Percentiles rank a stretch among this genome's conserved stretches.
These are phyloP conservation scores for Pterostichus niger DNA, from an alignment of 2,888 invertebrate species.

Conservation along the genomic window DNA sequence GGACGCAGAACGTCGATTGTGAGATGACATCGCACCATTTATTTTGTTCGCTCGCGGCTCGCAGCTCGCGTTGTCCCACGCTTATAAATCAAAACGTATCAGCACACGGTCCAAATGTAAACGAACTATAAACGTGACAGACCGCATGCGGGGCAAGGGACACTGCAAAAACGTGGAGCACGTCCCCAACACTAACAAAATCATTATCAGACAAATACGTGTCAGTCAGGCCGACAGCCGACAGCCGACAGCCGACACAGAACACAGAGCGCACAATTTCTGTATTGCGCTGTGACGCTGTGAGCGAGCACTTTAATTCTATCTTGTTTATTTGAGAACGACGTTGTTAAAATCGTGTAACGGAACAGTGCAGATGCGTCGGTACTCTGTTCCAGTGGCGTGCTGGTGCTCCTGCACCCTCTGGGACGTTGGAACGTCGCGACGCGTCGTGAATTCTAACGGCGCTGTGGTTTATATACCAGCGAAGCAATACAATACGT, in stretches of 20 bases:
- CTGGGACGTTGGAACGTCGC: no score
- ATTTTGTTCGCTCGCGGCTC: neutral
- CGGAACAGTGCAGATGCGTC: conserved; percentile 48
- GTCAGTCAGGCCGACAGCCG: conserved; percentile 19
- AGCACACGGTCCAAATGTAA: conserved; percentile 40
- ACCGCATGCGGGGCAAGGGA: neutral
- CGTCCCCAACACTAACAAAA: conserved; percentile 18
- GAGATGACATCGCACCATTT: conserved; percentile 38
- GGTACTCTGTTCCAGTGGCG: neutral
- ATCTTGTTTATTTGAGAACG: conserved; percentile 57
- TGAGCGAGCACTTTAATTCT: conserved; percentile 45
- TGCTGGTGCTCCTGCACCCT: neutral
- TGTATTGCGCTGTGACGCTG: neutral
- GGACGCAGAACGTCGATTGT: conserved; percentile 26
- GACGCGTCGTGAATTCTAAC: no score
- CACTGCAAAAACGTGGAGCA: neutral
- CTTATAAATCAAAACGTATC: conserved; percentile 51
- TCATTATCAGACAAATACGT: conserved; percentile 31
- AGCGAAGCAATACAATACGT: no score
- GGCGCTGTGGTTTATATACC: no score
- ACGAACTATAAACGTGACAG: conserved; percentile 26
- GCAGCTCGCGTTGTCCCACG: neutral
- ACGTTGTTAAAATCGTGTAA: conserved; percentile 58
- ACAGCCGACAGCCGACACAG: neutral
- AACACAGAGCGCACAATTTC: conserved; percentile 37